Evolutionary conservation across 2,888 invertebrate species (phyloP), one percentile per base, ranked within the genome.

Genomic region (Cyclophora punctaria): DNA sequence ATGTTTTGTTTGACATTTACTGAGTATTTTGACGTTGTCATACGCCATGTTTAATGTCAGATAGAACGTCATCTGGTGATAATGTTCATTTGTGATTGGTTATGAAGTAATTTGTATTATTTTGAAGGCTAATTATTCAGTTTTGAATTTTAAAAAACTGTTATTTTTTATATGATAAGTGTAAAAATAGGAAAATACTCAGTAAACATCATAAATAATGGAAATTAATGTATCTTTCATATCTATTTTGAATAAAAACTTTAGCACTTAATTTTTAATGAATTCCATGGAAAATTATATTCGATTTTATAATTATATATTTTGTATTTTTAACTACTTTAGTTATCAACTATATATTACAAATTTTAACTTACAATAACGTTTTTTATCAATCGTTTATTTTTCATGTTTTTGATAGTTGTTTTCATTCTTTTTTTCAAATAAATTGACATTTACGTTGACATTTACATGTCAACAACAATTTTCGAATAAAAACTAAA

Each of bases 261-360:
- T 69, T 74, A 69, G 71, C 69, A 71, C 84, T 84, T 85, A 87
- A 66, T 75, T 73, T 83, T 73, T 83, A 81, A 77, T 82, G 85
- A 85, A 87, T 85, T 87, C 81, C 83, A 82, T 88, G 86, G 83
- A 88, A 87, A 87, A 88, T 86, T 85, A 87, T 85, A 86, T 84
- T 85, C 83, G 37, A 82, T 83, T 85, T 67, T 83, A 80, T 84
- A 83, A 80, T 84, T 73, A 83, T 84, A 85, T 86, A 85, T 82
- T 83, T 87, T 86, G 79, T 85, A 84, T 87, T 85, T 78, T 84
- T 84, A 85, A 84, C 87, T 88, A 87, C 78, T 83, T 75, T 83
- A 82, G 75, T 85, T 86, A 87, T 82, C 71, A 86, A 84, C 87
- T 88, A 88, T 88, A 88, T 88, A 87, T 86, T 87, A 87, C 87